These are phyloP conservation scores for Megalops cyprinoides DNA, from an alignment of 2,797 vertebrate species.

Conservation along the genomic window DNA sequence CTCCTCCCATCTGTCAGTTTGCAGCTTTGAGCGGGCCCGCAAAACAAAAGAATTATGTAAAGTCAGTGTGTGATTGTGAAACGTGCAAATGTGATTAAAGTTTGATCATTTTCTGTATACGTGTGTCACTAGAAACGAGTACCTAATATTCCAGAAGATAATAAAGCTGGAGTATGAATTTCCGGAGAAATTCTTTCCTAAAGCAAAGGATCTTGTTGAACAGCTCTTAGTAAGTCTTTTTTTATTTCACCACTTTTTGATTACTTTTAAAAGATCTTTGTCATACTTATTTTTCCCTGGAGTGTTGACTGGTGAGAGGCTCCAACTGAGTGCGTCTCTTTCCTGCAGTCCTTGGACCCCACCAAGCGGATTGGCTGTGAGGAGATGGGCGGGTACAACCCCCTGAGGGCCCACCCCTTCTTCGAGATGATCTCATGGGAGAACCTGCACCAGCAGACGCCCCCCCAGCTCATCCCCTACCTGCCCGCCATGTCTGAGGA, in stretches of 20 bases:
- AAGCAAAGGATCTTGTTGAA: constrained; percentile 95
- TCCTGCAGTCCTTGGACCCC: constrained; percentile 86
- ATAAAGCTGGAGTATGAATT: constrained; percentile 99
- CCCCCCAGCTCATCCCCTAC: constrained; percentile 95
- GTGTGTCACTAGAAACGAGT: constrained; percentile 85
- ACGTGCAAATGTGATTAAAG: too few species aligned
- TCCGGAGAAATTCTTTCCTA: constrained; percentile 98
- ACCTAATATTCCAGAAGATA: constrained; percentile 99
- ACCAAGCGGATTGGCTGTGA: constrained; percentile 94
- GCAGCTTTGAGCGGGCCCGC: not conserved
- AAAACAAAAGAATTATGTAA: too few species aligned
- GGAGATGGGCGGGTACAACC: constrained; percentile 90
- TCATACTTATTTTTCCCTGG: not conserved
- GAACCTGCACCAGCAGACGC: constrained; percentile 88
- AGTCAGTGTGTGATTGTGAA: too few species aligned
- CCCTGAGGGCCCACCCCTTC: constrained; percentile 90
- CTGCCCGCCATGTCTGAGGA: constrained; percentile 98
- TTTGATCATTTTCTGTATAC: not conserved
- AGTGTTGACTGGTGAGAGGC: not conserved
- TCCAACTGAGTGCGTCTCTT: not conserved
- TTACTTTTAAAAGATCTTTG: too few species aligned
- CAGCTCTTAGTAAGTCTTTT: constrained; percentile 87
- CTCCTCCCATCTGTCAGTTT: not conserved
- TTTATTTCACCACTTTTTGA: too few species aligned
- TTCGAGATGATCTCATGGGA: constrained; percentile 92